Evolutionary conservation across 2,113 vertebrate species (phyloP).

Genomic region (Alouatta palliata): DNA sequence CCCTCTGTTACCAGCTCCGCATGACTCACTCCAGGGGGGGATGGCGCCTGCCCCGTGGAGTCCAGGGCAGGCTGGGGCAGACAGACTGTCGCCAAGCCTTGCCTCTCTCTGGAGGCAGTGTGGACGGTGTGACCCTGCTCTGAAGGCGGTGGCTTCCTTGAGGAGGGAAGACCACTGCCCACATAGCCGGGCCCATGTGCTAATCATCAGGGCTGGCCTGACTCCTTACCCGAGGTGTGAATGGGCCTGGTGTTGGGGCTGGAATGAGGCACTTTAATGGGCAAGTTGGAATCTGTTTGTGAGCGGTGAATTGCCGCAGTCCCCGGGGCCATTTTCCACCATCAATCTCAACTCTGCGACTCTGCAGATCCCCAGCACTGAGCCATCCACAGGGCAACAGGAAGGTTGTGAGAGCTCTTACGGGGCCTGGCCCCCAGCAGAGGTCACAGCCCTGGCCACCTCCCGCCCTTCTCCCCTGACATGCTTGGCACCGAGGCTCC

Average conservation of each 20-base stretch:
- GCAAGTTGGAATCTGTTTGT: slow-evolving; percentile 67
- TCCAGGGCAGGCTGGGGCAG: neutral
- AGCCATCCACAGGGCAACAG: neutral
- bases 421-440: no score
- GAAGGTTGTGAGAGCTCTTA: neutral
- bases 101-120: neutral
- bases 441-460: neutral
- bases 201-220: slow-evolving; percentile 11
- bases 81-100: neutral
- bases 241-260: neutral
- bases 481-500: neutral
- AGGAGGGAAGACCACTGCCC: neutral
- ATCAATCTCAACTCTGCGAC: slow-evolving; percentile 61
- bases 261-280: slow-evolving; percentile 54
- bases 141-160: neutral
- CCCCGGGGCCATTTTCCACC: slow-evolving; percentile 70
- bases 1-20: neutral
- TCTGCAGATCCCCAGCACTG: neutral
- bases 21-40: neutral
- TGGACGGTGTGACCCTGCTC: neutral
- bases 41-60: neutral
- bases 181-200: neutral
- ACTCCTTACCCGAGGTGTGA: slow-evolving; percentile 57
- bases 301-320: slow-evolving; percentile 50
- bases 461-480: neutral